Base-by-base conservation (phyloP, 2,113 vertebrate genomes). In the Rutilus rutilus region DNA sequence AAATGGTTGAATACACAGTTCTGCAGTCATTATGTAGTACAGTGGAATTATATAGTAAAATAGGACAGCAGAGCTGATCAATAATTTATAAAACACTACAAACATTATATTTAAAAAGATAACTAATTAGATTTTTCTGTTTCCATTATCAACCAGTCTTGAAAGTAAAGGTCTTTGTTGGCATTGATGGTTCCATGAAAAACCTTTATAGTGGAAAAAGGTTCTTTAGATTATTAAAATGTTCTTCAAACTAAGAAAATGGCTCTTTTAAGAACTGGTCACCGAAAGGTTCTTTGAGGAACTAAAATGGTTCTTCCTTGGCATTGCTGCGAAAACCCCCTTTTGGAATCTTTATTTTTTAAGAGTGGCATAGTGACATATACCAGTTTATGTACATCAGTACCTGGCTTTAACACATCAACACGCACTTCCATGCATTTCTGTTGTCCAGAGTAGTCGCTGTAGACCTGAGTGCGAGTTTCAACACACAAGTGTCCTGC, bases 371-470 rank as follows among this genome's bases (percentile, higher is more conserved):
- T 47, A 75, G 5, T 27, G 0, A 50, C 6, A 67, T 19, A 33
- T 17, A 64, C 14, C 15, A 33, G 64, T 50, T 21, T 27, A 12
- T 10, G 36, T 45, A 36, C 27, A 78, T 62, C 4, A 82, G 25
- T 85, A 97, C 96, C 96, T 17, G 95, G 92, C 2, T 88, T 92
- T 64, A 98, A 87, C 74, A 94, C 94, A 0, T 97, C 96, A 0
- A 90, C 87, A 47, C 96, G 92, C n/a, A 96, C 86, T 92, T 97
- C 96, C 95, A 97, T 90, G 6, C 91, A 71, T 89, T 98, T 98
- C 83, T 96, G 90, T 3, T 39, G 89, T 60, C 92, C 92, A 0
- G 95, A 92, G 90, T 97, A 97, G 92, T 97, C 97, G 0, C 5
- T 93, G 93, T 96, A 97, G 64, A 89, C 89, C 76, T 95, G 93